A percentile compares a stretch with the other conserved stretches of the same genome.
These are phyloP conservation scores for Perdita meconis DNA, from an alignment of 2,888 invertebrate genomes.

Conservation along the genomic window DNA sequence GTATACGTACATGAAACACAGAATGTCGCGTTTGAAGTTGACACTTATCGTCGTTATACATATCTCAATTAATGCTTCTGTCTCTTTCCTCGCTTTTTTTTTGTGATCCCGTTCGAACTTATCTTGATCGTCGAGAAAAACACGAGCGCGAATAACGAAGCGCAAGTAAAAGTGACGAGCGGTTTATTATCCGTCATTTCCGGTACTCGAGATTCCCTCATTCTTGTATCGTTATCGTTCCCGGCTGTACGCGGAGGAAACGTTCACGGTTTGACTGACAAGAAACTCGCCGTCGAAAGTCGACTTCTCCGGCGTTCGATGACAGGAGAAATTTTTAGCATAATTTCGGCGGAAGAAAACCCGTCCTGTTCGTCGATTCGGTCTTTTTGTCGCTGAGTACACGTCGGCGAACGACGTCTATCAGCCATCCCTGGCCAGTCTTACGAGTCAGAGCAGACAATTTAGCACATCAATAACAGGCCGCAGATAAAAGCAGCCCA, in stretches of 20 bases:
- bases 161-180: constrained; percentile 43
- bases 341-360: constrained; percentile 24
- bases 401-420: constrained; percentile 75
- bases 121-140: constrained; percentile 35
- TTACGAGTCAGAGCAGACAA: constrained; percentile 82
- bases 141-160: constrained; percentile 25
- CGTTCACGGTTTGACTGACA: background rate
- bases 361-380: constrained; percentile 20
- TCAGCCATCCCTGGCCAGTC: constrained; percentile 78
- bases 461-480: constrained; percentile 83
- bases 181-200: constrained; percentile 35
- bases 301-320: no score
- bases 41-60: no score
- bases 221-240: background rate
- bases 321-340: background rate
- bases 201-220: constrained; percentile 9
- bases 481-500: constrained; percentile 82
- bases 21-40: no score
- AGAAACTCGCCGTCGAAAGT: background rate
- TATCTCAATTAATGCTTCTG: constrained; percentile 31
- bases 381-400: constrained; percentile 64
- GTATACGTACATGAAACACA: no score
- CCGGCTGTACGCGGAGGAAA: no score
- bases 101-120: constrained; percentile 15
- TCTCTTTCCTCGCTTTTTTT: constrained; percentile 8